Conservation (phyloP, 2,888 invertebrate species). For the Heteromyza rotundicornis region DNA sequence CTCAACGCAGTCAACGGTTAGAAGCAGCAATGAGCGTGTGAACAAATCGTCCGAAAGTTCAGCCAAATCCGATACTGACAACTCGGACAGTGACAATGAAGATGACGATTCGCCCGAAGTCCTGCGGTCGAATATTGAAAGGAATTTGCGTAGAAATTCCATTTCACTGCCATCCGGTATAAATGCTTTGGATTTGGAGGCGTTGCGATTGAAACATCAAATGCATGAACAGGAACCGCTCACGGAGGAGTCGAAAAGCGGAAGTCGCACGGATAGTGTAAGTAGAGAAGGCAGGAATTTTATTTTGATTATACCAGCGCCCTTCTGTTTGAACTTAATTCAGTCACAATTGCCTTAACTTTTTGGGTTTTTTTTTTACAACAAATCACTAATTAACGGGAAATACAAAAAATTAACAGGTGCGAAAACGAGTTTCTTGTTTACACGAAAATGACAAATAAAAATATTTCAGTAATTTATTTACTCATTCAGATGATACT, state of each 20-base stretch:
- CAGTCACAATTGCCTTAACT: no score
- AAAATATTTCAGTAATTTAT: no score
- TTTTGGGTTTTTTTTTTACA: no score
- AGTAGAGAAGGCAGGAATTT: conserved; percentile 35
- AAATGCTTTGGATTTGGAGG: conserved; percentile 71
- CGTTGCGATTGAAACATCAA: conserved; percentile 64
- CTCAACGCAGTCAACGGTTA: conserved; percentile 17
- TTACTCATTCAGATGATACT: no score
- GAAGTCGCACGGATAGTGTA: conserved; percentile 45
- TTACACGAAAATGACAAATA: no score
- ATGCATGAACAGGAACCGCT: conserved; percentile 51
- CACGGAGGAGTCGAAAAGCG: conserved; percentile 44
- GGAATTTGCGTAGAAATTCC: conserved; percentile 69
- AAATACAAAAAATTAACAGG: no score
- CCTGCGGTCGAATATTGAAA: conserved; percentile 29
- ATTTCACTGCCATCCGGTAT: conserved; percentile 76
- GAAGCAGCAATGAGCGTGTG: conserved; percentile 10
- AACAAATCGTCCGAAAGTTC: background rate
- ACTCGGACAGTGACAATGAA: background rate
- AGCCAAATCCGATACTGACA: background rate
- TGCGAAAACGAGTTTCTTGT: no score
- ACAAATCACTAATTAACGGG: no score
- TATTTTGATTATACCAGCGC: no score
- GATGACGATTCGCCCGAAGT: background rate
- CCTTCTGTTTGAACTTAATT: no score